Conservation (phyloP, 2,888 invertebrate genomes). For the Sinodicranocentrus sp. region DNA sequence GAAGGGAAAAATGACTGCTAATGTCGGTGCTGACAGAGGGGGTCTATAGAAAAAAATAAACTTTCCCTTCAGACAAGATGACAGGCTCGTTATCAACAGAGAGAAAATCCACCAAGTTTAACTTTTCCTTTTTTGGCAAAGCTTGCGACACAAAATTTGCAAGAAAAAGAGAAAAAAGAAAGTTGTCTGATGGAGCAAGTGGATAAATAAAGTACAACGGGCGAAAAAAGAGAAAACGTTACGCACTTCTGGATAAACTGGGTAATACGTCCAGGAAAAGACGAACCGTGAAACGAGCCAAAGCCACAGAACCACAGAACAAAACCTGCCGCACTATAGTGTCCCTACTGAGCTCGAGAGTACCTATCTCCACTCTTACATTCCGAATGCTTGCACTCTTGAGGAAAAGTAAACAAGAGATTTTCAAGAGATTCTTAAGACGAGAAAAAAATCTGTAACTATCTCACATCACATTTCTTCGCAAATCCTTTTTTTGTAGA, state of each 20-base stretch:
- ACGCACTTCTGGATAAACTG: no score
- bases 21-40: no score
- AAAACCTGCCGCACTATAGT: not conserved
- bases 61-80: no score
- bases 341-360: not conserved
- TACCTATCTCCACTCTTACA: not conserved
- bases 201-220: not conserved
- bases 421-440: not conserved
- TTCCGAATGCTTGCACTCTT: conserved; percentile 6
- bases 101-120: no score
- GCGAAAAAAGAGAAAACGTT: no score
- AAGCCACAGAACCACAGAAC: not conserved
- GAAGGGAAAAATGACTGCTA: no score
- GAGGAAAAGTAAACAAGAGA: conserved; percentile 34
- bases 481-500: not conserved
- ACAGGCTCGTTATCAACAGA: no score
- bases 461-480: not conserved
- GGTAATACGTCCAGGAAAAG: no score
- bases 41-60: no score
- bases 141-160: not conserved
- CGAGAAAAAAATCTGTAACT: conserved; percentile 22
- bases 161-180: not conserved
- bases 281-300: conserved; percentile 41
- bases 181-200: not conserved
- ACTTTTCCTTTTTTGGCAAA: conserved; percentile 13